A percentile compares a stretch with the other conserved stretches of the same genome.
Evolutionary conservation across 2,888 invertebrate genomes (phyloP).

Genomic region (Mayetiola destructor): DNA sequence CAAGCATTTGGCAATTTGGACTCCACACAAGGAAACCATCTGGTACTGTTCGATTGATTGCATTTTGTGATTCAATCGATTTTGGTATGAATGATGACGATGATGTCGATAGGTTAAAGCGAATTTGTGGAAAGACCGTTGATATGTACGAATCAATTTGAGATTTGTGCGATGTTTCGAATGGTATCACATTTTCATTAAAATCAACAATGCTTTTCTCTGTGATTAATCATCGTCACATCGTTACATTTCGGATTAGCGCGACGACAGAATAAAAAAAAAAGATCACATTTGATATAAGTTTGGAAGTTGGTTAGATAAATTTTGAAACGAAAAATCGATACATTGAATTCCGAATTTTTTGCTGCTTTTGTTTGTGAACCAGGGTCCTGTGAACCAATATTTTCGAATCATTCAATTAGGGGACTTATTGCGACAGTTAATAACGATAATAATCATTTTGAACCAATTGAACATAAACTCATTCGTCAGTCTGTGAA

Average conservation of each 20-base stretch:
- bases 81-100: neutral
- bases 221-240: too few species aligned
- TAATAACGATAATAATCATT: too few species aligned
- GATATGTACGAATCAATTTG: neutral
- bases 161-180: neutral
- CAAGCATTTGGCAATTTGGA: conserved; percentile 46
- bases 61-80: neutral
- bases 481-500: neutral
- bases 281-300: too few species aligned
- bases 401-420: too few species aligned
- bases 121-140: neutral
- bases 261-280: too few species aligned
- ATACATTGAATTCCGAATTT: too few species aligned
- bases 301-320: too few species aligned
- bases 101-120: neutral
- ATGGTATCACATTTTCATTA: neutral
- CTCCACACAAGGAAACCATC: conserved; percentile 38
- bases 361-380: too few species aligned
- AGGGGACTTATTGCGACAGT: too few species aligned
- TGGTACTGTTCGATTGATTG: conserved; percentile 18
- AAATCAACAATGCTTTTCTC: neutral
- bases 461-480: neutral
- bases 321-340: too few species aligned
- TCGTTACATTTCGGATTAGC: too few species aligned
- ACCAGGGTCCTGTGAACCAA: too few species aligned